A percentile compares a stretch with the other conserved stretches of the same genome.
Evolutionary conservation across 2,113 vertebrate genomes (phyloP).

Genomic region (Pelobates fuscus): DNA sequence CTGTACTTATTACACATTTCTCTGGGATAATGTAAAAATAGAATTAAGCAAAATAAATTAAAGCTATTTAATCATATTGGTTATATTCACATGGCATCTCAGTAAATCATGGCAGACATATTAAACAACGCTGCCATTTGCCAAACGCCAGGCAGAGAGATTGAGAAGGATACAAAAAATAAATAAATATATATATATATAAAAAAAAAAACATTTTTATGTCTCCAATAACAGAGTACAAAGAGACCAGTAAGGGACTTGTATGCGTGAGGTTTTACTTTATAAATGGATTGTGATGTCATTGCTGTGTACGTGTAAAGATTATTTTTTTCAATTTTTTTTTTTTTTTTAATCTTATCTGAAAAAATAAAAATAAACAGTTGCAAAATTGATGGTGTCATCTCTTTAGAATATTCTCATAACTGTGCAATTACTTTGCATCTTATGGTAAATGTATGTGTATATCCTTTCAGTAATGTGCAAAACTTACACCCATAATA

Average conservation of each 20-base stretch:
- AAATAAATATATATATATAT: not conserved
- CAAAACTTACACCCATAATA: too few species aligned
- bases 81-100: too few species aligned
- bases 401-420: not conserved
- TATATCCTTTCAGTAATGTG: too few species aligned
- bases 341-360: conserved; percentile 71
- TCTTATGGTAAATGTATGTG: too few species aligned
- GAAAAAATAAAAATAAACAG: conserved; percentile 68
- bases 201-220: conserved; percentile 13
- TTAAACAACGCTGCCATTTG: conserved; percentile 18
- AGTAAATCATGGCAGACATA: too few species aligned
- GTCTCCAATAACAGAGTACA: conserved; percentile 25
- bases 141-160: conserved; percentile 13
- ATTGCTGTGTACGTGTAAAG: conserved; percentile 47
- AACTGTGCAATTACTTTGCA: too few species aligned
- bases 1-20: too few species aligned
- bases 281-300: conserved; percentile 46
- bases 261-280: conserved; percentile 60
- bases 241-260: conserved; percentile 45
- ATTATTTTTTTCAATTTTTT: conserved; percentile 62
- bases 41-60: too few species aligned
- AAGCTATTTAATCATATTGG: too few species aligned
- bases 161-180: too few species aligned
- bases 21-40: too few species aligned
- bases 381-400: conserved; percentile 65